Evolutionary conservation across 2,888 invertebrate species (phyloP), one percentile per base, ranked within the genome.

Genomic region (Lacanobia oleracea): DNA sequence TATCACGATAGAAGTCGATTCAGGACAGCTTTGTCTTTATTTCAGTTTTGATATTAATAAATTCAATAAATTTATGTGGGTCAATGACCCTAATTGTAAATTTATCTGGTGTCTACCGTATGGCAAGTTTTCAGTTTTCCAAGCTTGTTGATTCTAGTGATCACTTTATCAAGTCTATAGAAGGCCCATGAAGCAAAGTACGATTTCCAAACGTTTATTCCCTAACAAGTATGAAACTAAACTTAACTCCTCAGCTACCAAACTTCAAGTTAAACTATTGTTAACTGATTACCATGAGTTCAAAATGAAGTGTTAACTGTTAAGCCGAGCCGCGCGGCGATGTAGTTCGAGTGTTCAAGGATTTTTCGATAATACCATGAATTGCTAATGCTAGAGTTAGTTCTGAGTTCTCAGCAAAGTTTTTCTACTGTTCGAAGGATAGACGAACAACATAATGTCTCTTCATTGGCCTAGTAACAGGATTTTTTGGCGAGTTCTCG

Each of bases 311-410:
- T 65, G 81, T 80, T 65, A 79, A 75, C 59, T 57, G 33, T 53
- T 67, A 62, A 80, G 63, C 33, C 16, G 48, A 37, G 50, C 16
- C 18, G 67, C 5, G 33, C 21, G 18, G 23, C 45, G 10, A 43
- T 33, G 61, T 57, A 37, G 65, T 59, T 27, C 9, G 16, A 65
- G 54, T 74, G 80, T 60, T 83, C 84, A 80, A 80, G 79, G 84
- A 67, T 75, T 75, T 83, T 80, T 72, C 48, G 54, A 68, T 83
- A 75, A 63, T 68, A 81, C 68, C 75, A 68, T 80, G 68, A 83
- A 74, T 83, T 60, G 45, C 57, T 80, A 83, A 83, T 74, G 45
- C 27, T n/a, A 27, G 65, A 75, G 51, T 54, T 73, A 72, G 14
- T 74, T 53, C 45, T 63, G 1, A 53, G 62, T 66, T 62, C 33